A percentile compares a stretch with the other conserved stretches of the same genome.
Evolutionary conservation across 2,888 invertebrate species (phyloP).

Genomic region (Hoplodrina blanda): DNA sequence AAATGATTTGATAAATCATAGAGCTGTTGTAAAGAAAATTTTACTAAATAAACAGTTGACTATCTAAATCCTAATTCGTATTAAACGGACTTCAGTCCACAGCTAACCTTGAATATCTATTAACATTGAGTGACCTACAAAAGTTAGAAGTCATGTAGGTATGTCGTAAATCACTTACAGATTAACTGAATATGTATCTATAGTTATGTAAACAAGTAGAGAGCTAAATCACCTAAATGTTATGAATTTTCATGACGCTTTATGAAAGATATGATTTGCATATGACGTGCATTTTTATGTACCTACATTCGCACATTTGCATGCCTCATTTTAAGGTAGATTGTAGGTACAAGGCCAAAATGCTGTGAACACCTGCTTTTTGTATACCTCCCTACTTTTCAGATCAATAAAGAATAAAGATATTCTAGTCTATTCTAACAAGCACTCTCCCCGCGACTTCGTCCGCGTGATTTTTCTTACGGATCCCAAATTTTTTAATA

Average conservation of each 20-base stretch:
- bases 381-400: no score
- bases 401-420: no score
- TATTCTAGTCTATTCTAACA: no score
- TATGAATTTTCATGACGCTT: constrained; percentile 23
- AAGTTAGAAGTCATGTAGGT: constrained; percentile 27
- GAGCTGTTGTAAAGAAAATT: neutral
- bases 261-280: neutral
- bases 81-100: constrained; percentile 15
- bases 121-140: constrained; percentile 41
- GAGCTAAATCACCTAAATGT: constrained; percentile 26
- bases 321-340: no score
- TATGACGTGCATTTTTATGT: no score
- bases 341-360: no score
- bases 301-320: no score
- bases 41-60: neutral
- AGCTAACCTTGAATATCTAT: constrained; percentile 10
- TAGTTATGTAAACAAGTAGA: constrained; percentile 31
- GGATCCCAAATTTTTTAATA: no score
- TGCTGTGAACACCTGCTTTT: no score
- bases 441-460: no score
- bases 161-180: constrained; percentile 16
- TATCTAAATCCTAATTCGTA: constrained; percentile 13
- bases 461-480: no score
- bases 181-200: constrained; percentile 5
- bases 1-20: neutral